Base-by-base conservation (phyloP, 2,888 invertebrate species). In the Hemithea aestivaria region DNA sequence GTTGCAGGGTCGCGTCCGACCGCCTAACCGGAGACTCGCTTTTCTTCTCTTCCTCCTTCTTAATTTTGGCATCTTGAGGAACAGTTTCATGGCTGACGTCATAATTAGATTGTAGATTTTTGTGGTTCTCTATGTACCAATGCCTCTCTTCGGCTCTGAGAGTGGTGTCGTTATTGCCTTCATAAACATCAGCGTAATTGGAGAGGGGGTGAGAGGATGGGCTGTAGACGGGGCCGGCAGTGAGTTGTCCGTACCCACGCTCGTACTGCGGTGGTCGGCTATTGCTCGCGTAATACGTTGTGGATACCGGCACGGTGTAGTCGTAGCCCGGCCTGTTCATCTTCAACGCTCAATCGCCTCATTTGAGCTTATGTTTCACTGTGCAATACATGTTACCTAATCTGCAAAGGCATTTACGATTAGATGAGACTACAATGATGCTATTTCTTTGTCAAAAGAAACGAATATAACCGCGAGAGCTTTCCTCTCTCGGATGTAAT, bases 301-400 rank as follows among this genome's bases (percentile, higher is more conserved):
- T 79, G 55, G 84, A 78, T 62, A 78, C 73, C 72, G 87, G 85
- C 77, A 76, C 84, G 76, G 72, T 75, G 59, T 81, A 87, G 60
- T 85, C 83, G 78, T 83, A 87, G 71, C 79, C 83, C 77, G 83
- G 73, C 80, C 87, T 80, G 85, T 83, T 85, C 87, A 87, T 87
- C 75, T 85, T 87, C 73, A 77, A 70, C 63, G 72, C 65, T 72
- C 65, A 73, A 70, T 73, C 70, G 79, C 75, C 74, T 79, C 85
- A 85, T 87, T 83, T 75, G 81, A 74, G 68, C 71, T 73, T 74
- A 74, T 68, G 72, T 76, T 66, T 69, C 57, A 70, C 55, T 52
- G 47, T 49, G 45, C 54, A 56, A 62, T 56, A 61, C 66, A 68
- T 51, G 58, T 64, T 58, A 60, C 53, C 53, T 56, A 38, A 42